Conservation (phyloP, 1,140 invertebrate genomes). For the Drosophila oshimai region DNA sequence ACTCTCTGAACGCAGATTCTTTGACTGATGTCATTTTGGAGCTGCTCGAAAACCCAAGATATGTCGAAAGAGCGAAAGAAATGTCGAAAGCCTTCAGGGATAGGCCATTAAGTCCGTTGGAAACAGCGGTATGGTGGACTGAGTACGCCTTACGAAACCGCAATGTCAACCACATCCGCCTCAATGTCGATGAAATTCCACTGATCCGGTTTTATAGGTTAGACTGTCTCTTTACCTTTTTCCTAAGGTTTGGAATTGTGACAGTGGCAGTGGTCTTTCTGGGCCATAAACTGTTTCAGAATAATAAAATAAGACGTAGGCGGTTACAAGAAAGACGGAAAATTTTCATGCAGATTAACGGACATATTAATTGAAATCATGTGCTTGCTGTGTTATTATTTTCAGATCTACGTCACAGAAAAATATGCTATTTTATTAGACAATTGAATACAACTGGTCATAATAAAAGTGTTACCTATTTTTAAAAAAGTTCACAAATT, state of each 20-base stretch:
- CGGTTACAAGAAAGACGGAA: too few relatives aligned
- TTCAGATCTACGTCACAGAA: too few relatives aligned
- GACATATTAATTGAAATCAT: too few relatives aligned
- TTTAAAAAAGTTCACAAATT: too few relatives aligned
- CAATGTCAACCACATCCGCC: slow-evolving; percentile 74
- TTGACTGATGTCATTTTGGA: slow-evolving; percentile 5
- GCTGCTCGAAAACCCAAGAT: slow-evolving; percentile 17
- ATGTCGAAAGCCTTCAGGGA: slow-evolving; percentile 84
- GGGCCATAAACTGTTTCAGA: neutral
- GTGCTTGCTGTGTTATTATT: too few relatives aligned
- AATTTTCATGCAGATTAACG: too few relatives aligned
- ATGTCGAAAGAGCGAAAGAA: slow-evolving; percentile 30
- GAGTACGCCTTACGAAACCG: slow-evolving; percentile 84
- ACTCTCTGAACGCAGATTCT: neutral
- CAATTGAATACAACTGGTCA: too few relatives aligned
- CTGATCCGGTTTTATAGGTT: slow-evolving; percentile 28
- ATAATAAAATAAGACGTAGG: too few relatives aligned
- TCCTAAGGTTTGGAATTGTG: slow-evolving; percentile 1
- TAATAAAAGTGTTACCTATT: too few relatives aligned
- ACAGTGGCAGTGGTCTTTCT: slow-evolving; percentile 1
- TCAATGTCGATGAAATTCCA: slow-evolving; percentile 53
- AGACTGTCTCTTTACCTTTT: neutral
- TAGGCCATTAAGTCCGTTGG: slow-evolving; percentile 83
- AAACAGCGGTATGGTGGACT: slow-evolving; percentile 85
- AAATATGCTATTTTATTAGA: too few relatives aligned